These are phyloP conservation scores for Tadarida brasiliensis DNA, from an alignment of 2,797 vertebrate genomes.

Conservation along the genomic window DNA sequence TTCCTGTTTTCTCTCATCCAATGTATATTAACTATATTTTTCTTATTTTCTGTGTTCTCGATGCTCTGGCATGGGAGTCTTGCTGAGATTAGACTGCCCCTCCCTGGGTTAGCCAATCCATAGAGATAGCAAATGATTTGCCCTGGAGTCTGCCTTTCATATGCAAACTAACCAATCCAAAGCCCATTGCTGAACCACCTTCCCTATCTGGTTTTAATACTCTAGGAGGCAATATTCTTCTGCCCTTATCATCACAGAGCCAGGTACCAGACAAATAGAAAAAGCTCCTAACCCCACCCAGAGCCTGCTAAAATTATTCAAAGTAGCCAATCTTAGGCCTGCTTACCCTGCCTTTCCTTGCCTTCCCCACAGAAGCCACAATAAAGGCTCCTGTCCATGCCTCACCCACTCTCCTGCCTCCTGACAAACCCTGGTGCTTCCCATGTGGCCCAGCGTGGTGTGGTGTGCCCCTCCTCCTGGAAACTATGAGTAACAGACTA, in stretches of 20 bases:
- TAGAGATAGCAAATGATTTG: neutral
- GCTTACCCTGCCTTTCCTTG: neutral
- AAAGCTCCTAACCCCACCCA: neutral
- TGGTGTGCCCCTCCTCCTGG: neutral
- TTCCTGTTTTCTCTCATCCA: slow-evolving; percentile 11
- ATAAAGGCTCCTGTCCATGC: fast-evolving
- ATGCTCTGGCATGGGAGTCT: neutral
- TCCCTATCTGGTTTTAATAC: neutral
- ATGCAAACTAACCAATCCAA: neutral
- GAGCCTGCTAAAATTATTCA: neutral
- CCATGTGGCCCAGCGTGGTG: neutral
- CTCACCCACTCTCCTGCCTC: neutral
- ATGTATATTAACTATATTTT: neutral
- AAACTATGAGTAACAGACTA: neutral
- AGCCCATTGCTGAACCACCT: neutral
- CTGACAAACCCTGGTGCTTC: neutral
- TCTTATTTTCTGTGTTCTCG: neutral
- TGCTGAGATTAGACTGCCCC: neutral
- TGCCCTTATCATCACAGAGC: neutral
- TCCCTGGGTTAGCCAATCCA: neutral
- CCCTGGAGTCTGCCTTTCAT: neutral
- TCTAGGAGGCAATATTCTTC: neutral
- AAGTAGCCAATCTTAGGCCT: neutral
- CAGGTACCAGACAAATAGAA: neutral
- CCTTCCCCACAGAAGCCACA: neutral